A percentile compares a stretch with the other conserved stretches of the same genome.
phyloP scores from a whole-genome alignment of 2,888 invertebrate genomes.

The Dicranocentrus wangi region DNA sequence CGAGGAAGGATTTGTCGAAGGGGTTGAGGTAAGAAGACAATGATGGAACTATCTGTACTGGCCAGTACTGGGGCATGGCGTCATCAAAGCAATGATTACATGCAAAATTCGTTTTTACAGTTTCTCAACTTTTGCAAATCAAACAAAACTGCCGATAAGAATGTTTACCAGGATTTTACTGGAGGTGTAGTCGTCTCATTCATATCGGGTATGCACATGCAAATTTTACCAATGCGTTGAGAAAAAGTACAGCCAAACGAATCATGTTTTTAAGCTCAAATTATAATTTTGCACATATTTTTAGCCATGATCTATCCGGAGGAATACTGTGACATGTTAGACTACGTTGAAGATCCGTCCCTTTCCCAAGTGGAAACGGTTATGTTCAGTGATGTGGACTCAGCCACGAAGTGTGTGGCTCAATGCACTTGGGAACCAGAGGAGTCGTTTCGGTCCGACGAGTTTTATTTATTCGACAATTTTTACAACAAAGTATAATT shows the following conservation, averaged over 20 bases:
- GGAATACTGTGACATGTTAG: conserved; percentile 60
- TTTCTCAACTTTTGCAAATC: conserved; percentile 59
- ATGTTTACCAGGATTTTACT: conserved; percentile 43
- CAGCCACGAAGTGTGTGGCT: conserved; percentile 40
- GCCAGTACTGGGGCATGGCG: background rate
- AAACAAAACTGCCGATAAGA: conserved; percentile 45
- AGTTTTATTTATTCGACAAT: too few species aligned
- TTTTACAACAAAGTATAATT: too few species aligned
- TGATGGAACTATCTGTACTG: background rate
- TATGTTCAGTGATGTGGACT: conserved; percentile 46
- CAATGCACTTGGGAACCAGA: conserved; percentile 20
- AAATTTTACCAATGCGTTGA: background rate
- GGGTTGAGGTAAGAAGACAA: conserved; percentile 52
- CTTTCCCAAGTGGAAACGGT: conserved; percentile 32
- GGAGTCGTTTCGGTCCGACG: background rate
- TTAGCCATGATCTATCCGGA: conserved; percentile 59
- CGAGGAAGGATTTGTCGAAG: conserved; percentile 62
- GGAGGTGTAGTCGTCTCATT: conserved; percentile 60
- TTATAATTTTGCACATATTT: background rate
- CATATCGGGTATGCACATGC: conserved; percentile 51
- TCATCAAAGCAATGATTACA: background rate
- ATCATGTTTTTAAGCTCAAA: too few species aligned
- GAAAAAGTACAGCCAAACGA: too few species aligned
- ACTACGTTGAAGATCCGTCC: conserved; percentile 55
- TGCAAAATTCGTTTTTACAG: conserved; percentile 26